Evolutionary conservation across 2,888 invertebrate genomes (phyloP).

Genomic region (Diabrotica balteata): DNA sequence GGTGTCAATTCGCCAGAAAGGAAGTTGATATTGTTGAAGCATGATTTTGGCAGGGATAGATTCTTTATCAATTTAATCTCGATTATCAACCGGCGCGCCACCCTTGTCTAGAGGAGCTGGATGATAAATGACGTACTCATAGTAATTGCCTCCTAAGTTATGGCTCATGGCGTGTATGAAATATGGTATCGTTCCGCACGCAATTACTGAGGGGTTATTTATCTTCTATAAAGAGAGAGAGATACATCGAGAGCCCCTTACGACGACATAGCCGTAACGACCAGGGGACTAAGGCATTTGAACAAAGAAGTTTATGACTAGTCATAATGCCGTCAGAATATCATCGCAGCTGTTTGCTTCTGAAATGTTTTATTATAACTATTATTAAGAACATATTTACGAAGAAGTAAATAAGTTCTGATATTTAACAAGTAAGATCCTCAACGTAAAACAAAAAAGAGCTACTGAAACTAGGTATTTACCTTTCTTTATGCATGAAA

Average conservation of each 20-base stretch:
- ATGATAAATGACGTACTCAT: conserved; percentile 68
- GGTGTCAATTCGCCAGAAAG: conserved; percentile 28
- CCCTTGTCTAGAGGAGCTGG: conserved; percentile 52
- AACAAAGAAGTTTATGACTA: too few relatives aligned
- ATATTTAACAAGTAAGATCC: too few relatives aligned
- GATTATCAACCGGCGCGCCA: conserved; percentile 54
- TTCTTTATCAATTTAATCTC: conserved; percentile 58
- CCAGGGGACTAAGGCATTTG: background rate
- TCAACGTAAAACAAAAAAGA: too few relatives aligned
- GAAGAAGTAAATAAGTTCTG: too few relatives aligned
- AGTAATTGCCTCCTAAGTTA: conserved; percentile 68
- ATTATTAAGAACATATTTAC: background rate
- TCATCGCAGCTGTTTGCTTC: background rate
- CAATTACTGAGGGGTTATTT: conserved; percentile 66
- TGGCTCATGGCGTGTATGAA: conserved; percentile 67
- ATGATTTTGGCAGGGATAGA: conserved; percentile 42
- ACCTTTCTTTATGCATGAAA: too few relatives aligned
- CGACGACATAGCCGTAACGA: conserved; percentile 6
- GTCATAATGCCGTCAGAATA: too few relatives aligned
- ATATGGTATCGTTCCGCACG: conserved; percentile 67
- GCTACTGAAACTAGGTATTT: too few relatives aligned
- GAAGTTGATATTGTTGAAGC: conserved; percentile 33
- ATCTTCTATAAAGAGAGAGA: conserved; percentile 53
- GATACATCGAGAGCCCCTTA: conserved; percentile 42
- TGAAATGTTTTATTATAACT: background rate